A percentile compares a stretch with the other conserved stretches of the same genome.
These are phyloP conservation scores for Sipunculus nudus DNA, from an alignment of 2,888 invertebrate species.

Conservation along the genomic window DNA sequence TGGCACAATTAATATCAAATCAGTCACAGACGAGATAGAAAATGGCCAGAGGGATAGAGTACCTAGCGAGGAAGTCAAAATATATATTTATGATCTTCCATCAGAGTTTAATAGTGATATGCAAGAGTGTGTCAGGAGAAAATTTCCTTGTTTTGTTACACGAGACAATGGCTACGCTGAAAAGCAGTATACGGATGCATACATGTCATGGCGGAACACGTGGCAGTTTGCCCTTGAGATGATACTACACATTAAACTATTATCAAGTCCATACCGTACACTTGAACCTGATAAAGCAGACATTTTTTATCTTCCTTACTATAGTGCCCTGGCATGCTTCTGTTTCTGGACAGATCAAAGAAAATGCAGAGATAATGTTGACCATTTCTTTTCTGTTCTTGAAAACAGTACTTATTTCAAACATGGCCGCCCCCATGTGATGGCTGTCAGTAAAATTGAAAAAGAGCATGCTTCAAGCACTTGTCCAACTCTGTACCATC, in stretches of 20 bases:
- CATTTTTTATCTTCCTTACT: slow-evolving; percentile 48
- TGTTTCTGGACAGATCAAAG: slow-evolving; percentile 4
- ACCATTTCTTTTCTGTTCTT: neutral
- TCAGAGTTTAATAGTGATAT: no score
- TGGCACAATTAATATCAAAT: no score
- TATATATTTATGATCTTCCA: no score
- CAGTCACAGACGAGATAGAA: no score
- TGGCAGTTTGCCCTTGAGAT: slow-evolving; percentile 47
- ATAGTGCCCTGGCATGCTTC: slow-evolving; percentile 39
- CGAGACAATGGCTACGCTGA: no score
- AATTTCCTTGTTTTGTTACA: no score
- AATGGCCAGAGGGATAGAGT: no score
- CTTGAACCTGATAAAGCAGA: slow-evolving; percentile 41
- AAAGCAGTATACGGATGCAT: no score
- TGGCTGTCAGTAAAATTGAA: slow-evolving; percentile 50
- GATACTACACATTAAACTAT: slow-evolving; percentile 46
- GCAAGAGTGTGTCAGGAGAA: no score
- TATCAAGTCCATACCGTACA: slow-evolving; percentile 43
- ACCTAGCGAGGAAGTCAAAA: no score
- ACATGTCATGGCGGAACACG: no score
- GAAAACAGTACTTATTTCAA: neutral
- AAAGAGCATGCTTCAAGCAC: slow-evolving; percentile 33
- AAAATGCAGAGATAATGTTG: neutral
- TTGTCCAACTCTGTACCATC: slow-evolving; percentile 43
- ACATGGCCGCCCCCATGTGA: slow-evolving; percentile 46